Conservation (phyloP, 30 jellyfish, hydroid and myxozoan species). For the Cassiopea xamachana region DNA sequence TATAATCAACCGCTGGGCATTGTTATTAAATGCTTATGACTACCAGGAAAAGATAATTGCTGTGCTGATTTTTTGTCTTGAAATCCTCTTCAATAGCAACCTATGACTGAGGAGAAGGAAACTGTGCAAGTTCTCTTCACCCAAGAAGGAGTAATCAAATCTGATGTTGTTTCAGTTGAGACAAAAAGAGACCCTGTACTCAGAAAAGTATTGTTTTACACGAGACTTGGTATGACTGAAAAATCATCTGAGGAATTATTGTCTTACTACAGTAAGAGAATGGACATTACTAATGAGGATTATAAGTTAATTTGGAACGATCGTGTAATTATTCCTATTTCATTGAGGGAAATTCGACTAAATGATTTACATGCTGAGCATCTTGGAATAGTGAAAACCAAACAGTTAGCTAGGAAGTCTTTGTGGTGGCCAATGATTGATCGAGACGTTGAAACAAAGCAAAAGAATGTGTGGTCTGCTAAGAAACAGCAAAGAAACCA, state of each 20-base stretch:
- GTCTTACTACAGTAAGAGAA: background rate
- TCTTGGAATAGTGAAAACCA: too few relatives aligned
- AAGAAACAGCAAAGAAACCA: too few relatives aligned
- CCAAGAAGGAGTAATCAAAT: conserved; percentile 38
- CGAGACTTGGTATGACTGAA: background rate
- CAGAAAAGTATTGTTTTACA: conserved; percentile 24
- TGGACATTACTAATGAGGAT: conserved; percentile 10
- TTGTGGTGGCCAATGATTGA: background rate
- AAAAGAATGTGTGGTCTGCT: too few relatives aligned
- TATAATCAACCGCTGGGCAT: background rate
- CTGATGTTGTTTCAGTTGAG: conserved; percentile 36
- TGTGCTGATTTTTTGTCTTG: conserved; percentile 15
- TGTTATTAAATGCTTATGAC: background rate
- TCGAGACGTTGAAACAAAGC: background rate
- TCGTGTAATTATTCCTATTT: too few relatives aligned
- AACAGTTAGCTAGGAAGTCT: background rate
- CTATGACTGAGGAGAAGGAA: conserved; percentile 31
- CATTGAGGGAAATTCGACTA: too few relatives aligned
- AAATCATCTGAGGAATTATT: background rate
- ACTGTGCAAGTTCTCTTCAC: conserved; percentile 28
- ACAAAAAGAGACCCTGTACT: conserved; percentile 17
- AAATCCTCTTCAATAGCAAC: conserved; percentile 19
- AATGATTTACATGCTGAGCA: too few relatives aligned
- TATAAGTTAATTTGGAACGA: too few relatives aligned
- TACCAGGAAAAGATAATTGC: conserved; percentile 19